Conservation (phyloP, 2,113 vertebrate genomes). For the Gallinago media region DNA sequence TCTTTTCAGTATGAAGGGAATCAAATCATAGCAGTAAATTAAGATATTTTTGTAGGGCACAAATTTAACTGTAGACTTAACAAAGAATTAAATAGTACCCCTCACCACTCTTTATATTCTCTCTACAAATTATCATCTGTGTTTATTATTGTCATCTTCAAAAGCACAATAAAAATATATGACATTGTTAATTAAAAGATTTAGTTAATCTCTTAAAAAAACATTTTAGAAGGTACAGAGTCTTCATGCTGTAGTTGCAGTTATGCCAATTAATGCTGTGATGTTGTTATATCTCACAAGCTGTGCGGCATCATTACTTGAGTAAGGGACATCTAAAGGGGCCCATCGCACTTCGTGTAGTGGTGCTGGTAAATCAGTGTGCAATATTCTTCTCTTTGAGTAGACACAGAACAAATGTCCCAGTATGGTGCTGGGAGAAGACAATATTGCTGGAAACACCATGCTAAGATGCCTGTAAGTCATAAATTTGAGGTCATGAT, state of each 20-base stretch:
- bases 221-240: neutral
- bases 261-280: slow-evolving; percentile 9
- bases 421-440: slow-evolving; percentile 33
- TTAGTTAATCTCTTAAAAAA: neutral
- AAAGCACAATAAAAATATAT: neutral
- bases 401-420: slow-evolving; percentile 1
- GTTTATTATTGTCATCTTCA: slow-evolving; percentile 45
- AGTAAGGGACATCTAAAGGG: neutral
- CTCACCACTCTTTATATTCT: slow-evolving; percentile 14
- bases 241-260: neutral
- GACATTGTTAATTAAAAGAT: neutral
- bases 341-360: neutral
- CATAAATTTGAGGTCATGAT: slow-evolving; percentile 51
- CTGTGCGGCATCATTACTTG: neutral
- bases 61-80: slow-evolving; percentile 57
- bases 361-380: slow-evolving; percentile 23
- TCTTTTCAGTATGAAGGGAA: slow-evolving; percentile 8
- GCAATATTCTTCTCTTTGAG: neutral
- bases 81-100: slow-evolving; percentile 37
- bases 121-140: slow-evolving; percentile 43
- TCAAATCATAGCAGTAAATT: neutral
- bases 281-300: neutral
- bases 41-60: neutral
- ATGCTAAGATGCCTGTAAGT: slow-evolving; percentile 16
- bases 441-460: slow-evolving; percentile 8